phyloP scores from a whole-genome alignment of 64 coral and sea anemone species.

The Catalaphyllia jardinei region DNA sequence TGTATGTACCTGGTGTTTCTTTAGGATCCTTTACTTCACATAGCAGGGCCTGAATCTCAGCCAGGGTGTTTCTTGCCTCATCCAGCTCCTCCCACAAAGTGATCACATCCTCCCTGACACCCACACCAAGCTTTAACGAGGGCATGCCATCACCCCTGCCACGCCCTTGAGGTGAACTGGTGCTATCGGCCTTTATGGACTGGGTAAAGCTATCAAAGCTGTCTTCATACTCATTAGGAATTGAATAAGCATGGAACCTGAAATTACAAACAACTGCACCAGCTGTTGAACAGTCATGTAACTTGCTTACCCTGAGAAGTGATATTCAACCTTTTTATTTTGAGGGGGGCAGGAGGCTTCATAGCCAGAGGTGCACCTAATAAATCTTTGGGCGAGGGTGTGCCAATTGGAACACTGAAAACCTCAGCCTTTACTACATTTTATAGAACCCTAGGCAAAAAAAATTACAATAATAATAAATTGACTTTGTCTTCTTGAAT shows the following conservation, averaged over 20 bases:
- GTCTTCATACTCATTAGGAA: conserved; percentile 80
- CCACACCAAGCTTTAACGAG: conserved; percentile 83
- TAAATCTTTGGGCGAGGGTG: too few species aligned
- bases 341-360: too few species aligned
- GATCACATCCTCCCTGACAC: conserved; percentile 93
- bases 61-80: conserved; percentile 83
- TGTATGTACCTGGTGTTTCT: conserved; percentile 62
- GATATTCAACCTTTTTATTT: too few species aligned
- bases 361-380: too few species aligned
- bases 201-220: conserved; percentile 66
- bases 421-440: too few species aligned
- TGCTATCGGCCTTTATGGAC: conserved; percentile 19
- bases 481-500: too few species aligned
- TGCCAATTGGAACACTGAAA: too few species aligned
- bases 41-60: conserved; percentile 90
- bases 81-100: conserved; percentile 92
- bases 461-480: too few species aligned
- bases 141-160: conserved; percentile 91
- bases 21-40: conserved; percentile 79
- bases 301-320: too few species aligned
- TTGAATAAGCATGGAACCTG: conserved; percentile 92
- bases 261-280: background rate
- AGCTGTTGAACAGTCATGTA: too few species aligned
- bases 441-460: too few species aligned
- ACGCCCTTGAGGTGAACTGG: conserved; percentile 51